Conservation (phyloP, 2,113 vertebrate species). For the Urocolius indicus region DNA sequence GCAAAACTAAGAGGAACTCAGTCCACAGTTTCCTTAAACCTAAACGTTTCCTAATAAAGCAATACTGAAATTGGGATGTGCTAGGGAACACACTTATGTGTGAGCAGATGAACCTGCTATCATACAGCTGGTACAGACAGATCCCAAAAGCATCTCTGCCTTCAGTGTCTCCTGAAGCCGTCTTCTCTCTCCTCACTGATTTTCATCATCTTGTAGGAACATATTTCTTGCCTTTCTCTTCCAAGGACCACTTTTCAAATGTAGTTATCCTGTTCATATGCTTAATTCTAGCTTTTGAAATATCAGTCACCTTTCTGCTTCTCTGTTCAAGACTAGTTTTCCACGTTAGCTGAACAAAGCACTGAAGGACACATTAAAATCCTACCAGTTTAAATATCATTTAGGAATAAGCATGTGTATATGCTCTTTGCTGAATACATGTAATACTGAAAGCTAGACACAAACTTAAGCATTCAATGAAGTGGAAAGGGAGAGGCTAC, state of each 20-base stretch:
- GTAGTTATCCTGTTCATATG: neutral
- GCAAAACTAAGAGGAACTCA: neutral
- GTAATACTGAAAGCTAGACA: neutral
- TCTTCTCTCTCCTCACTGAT: neutral
- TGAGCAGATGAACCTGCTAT: neutral
- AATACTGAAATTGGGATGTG: neutral
- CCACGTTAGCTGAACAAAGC: neutral
- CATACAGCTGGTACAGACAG: neutral
- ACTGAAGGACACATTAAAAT: neutral
- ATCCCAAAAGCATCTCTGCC: neutral
- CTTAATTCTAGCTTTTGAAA: neutral
- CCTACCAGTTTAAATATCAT: neutral
- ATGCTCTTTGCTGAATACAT: neutral
- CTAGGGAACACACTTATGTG: accelerated
- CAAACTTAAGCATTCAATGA: accelerated
- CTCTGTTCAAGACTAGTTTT: neutral
- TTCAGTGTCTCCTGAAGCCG: neutral
- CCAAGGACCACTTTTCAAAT: neutral
- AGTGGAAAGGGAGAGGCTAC: neutral
- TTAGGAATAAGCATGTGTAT: neutral
- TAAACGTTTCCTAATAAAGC: neutral
- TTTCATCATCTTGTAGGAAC: neutral
- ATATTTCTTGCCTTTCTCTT: neutral
- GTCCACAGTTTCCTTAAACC: neutral
- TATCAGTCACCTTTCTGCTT: neutral